A percentile compares a stretch with the other conserved stretches of the same genome.
phyloP scores from a whole-genome alignment of 2,113 vertebrate species.

The Gorsachius goisagi region DNA sequence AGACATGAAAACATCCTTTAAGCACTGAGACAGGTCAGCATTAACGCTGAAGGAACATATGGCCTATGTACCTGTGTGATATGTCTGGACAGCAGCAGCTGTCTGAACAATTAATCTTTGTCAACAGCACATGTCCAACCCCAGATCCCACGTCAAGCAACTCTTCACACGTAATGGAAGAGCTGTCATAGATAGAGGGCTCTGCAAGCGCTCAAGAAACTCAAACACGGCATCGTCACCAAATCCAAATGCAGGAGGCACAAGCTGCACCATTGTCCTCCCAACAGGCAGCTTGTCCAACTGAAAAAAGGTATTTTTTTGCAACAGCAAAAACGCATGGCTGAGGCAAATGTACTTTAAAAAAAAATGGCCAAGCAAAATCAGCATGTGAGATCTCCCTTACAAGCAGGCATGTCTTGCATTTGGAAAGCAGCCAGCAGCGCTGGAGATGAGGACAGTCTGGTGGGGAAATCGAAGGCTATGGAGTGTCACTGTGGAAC shows the following conservation, averaged over 20 bases:
- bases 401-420: background rate
- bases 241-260: background rate
- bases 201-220: background rate
- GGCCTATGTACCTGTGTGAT: background rate
- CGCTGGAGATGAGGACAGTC: background rate
- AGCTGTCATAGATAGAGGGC: background rate
- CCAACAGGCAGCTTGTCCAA: background rate
- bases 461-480: background rate
- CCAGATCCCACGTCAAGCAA: background rate
- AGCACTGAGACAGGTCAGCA: background rate
- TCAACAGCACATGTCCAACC: background rate
- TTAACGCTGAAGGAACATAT: background rate
- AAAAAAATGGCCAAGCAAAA: background rate
- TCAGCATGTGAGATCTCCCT: background rate
- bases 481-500: background rate
- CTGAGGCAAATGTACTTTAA: accelerated
- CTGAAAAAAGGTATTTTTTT: background rate
- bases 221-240: background rate
- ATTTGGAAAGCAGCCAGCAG: background rate
- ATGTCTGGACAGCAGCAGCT: constrained; percentile 7
- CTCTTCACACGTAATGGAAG: background rate
- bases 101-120: constrained; percentile 6
- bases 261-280: background rate
- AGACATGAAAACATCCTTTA: background rate
- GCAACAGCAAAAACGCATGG: background rate